Conservation (phyloP, 2,888 invertebrate genomes). For the Spicauda simplicius region DNA sequence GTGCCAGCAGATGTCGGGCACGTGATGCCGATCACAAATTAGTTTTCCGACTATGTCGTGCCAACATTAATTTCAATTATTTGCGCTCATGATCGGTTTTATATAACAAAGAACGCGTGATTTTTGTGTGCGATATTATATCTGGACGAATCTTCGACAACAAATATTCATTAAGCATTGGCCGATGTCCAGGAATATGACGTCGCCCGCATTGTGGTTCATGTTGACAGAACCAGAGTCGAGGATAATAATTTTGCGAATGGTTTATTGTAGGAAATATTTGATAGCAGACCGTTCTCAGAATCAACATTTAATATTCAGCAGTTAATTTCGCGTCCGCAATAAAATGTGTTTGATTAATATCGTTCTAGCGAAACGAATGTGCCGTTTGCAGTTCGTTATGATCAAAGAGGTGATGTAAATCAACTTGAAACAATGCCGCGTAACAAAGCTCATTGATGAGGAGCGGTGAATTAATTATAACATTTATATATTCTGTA, state of each 20-base stretch:
- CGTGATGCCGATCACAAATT: conserved; percentile 37
- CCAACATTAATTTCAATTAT: conserved; percentile 35
- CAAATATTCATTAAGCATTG: conserved; percentile 72
- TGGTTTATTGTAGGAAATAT: conserved; percentile 78
- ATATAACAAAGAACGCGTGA: conserved; percentile 38
- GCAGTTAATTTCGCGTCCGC: conserved; percentile 75
- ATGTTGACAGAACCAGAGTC: conserved; percentile 58
- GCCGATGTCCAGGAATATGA: conserved; percentile 70
- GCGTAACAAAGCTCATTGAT: conserved; percentile 51
- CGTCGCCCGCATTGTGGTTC: conserved; percentile 60
- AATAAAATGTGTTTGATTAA: conserved; percentile 81
- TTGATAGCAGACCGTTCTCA: conserved; percentile 75
- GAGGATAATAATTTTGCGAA: conserved; percentile 64
- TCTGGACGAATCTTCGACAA: conserved; percentile 47
- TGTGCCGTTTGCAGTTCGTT: conserved; percentile 65
- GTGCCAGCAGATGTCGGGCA: conserved; percentile 45
- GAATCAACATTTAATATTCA: conserved; percentile 74
- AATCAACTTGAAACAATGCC: conserved; percentile 62
- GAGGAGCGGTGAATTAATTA: conserved; percentile 59
- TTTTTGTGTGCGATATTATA: conserved; percentile 33
- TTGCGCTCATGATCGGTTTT: conserved; percentile 29
- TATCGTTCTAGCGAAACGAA: conserved; percentile 76
- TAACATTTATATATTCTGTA: conserved; percentile 47
- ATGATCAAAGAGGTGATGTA: conserved; percentile 71
- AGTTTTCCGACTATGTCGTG: conserved; percentile 17